Conservation (phyloP, 2,113 vertebrate species). For the Boleophthalmus pectinirostris region DNA sequence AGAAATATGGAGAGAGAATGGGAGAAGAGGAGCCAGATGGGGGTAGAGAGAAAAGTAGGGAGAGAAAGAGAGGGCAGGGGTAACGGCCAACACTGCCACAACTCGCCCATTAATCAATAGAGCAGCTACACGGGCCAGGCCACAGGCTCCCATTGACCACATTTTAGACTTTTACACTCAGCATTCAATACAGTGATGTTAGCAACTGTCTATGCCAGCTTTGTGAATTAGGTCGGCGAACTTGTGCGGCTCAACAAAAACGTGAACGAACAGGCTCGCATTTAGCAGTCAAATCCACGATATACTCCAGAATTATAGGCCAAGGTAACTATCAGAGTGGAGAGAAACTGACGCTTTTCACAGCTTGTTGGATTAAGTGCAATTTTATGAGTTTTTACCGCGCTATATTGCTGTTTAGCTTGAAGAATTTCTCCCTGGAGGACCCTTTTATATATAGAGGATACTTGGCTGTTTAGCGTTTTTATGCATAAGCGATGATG, state of each 20-base stretch:
- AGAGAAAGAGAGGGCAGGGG: slow-evolving; percentile 14
- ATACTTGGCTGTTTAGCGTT: not conserved
- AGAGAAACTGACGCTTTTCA: not conserved
- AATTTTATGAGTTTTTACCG: not conserved
- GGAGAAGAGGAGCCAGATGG: too few relatives aligned
- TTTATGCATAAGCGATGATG: not conserved
- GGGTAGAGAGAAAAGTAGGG: too few relatives aligned
- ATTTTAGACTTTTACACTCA: not conserved
- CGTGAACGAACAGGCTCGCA: not conserved
- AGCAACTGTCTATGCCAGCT: not conserved
- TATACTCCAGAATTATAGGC: not conserved
- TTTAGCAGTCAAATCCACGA: not conserved
- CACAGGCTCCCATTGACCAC: slow-evolving; percentile 1
- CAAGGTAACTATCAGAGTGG: not conserved
- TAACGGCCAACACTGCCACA: slow-evolving; percentile 44
- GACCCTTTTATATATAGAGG: not conserved
- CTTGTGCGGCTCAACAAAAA: not conserved
- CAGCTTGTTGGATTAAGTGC: not conserved
- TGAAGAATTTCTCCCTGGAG: not conserved
- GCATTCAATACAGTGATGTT: not conserved
- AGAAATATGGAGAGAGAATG: too few relatives aligned
- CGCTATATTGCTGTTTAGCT: not conserved
- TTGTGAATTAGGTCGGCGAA: not conserved
- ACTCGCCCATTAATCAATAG: slow-evolving; percentile 45
- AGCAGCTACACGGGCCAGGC: slow-evolving; percentile 10